phyloP scores from a whole-genome alignment of 1,140 invertebrate genomes.

The Hormaphis cornu region DNA sequence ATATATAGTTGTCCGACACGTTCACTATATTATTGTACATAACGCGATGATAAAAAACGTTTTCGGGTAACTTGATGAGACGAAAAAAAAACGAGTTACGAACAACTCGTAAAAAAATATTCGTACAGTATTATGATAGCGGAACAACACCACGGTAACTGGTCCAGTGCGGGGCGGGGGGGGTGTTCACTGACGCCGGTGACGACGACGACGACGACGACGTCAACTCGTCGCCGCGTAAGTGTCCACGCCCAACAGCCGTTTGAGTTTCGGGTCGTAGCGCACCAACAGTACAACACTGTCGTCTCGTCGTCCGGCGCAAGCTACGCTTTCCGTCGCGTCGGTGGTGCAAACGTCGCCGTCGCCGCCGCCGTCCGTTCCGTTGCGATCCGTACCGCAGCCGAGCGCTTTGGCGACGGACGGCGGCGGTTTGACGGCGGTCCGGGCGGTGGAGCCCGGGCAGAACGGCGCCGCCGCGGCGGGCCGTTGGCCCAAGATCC shows the following conservation, averaged over 20 bases:
- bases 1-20: background rate
- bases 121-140: background rate
- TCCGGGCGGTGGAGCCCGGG: background rate
- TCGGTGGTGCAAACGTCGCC: too few relatives aligned
- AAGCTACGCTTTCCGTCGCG: too few relatives aligned
- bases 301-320: background rate
- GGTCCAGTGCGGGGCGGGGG: background rate
- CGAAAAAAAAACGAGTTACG: background rate
- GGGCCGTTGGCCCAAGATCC: background rate
- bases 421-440: background rate
- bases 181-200: background rate
- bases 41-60: background rate
- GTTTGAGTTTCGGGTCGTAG: slow-evolving; percentile 9
- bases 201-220: background rate
- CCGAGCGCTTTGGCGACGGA: background rate
- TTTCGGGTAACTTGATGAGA: background rate
- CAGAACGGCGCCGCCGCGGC: background rate
- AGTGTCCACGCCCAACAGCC: background rate
- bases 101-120: background rate
- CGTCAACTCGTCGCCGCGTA: background rate
- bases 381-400: background rate
- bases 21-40: background rate
- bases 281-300: slow-evolving; percentile 8
- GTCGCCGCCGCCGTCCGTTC: background rate
- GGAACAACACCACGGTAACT: slow-evolving; percentile 22